Conservation (phyloP, 1,140 invertebrate species). For the Pectinophora gossypiella region DNA sequence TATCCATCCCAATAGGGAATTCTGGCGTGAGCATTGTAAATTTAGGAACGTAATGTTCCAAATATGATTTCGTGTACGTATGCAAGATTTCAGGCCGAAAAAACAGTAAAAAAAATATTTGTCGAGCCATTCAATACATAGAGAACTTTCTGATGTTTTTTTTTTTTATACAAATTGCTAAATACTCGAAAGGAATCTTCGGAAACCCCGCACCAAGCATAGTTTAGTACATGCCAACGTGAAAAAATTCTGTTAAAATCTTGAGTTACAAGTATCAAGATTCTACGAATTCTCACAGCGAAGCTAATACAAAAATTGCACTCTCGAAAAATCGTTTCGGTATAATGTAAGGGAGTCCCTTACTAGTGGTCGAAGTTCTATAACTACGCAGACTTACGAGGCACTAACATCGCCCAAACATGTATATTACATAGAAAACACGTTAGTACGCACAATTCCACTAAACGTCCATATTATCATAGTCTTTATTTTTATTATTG, state of each 20-base stretch:
- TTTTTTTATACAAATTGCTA: too few relatives aligned
- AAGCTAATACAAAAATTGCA: slow-evolving; percentile 32
- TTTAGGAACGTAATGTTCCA: too few relatives aligned
- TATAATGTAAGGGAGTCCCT: slow-evolving; percentile 56
- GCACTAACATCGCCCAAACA: slow-evolving; percentile 66
- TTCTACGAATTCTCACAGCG: slow-evolving; percentile 38
- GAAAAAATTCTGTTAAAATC: slow-evolving; percentile 49
- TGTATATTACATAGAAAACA: slow-evolving; percentile 60
- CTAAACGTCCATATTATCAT: slow-evolving; percentile 58
- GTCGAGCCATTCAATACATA: too few relatives aligned
- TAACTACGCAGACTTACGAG: slow-evolving; percentile 64
- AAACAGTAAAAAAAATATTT: too few relatives aligned
- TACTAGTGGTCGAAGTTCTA: slow-evolving; percentile 65
- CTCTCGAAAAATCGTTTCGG: slow-evolving; percentile 60
- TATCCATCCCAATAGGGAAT: too few relatives aligned
- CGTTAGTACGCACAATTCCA: slow-evolving; percentile 67
- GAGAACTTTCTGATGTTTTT: too few relatives aligned
- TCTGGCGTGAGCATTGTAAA: too few relatives aligned
- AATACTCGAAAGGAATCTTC: too few relatives aligned
- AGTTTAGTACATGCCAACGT: too few relatives aligned
- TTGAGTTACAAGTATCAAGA: slow-evolving; percentile 41
- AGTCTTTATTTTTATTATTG: slow-evolving; percentile 69
- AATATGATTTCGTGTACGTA: too few relatives aligned
- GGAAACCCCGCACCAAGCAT: too few relatives aligned
- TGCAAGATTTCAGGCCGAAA: too few relatives aligned